Evolutionary conservation across 2,113 vertebrate genomes (phyloP).

Genomic region (Tenebrosternarchus preto): DNA sequence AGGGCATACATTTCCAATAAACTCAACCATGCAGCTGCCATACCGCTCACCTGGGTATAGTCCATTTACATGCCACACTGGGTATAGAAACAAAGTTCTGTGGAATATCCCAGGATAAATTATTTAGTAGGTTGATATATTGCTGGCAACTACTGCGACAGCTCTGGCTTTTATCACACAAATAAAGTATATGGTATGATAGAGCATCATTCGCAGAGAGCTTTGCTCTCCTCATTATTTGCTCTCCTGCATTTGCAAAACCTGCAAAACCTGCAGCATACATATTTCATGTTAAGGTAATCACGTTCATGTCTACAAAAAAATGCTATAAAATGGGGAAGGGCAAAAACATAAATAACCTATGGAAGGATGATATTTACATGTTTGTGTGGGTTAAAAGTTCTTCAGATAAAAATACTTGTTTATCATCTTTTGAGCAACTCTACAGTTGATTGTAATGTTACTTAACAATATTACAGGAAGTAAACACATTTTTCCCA

Average conservation of each 20-base stretch:
- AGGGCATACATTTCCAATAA: conserved; percentile 58
- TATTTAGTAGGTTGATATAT: conserved; percentile 65
- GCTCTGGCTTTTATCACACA: conserved; percentile 46
- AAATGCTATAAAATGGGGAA: conserved; percentile 55
- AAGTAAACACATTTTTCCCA: conserved; percentile 32
- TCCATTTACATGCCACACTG: conserved; percentile 61
- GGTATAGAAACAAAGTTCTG: conserved; percentile 62
- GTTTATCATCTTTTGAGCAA: conserved; percentile 13
- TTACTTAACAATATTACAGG: conserved; percentile 7
- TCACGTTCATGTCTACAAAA: conserved; percentile 47
- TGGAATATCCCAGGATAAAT: conserved; percentile 68
- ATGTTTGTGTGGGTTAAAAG: conserved; percentile 48
- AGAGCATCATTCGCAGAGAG: conserved; percentile 42
- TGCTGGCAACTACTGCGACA: conserved; percentile 48
- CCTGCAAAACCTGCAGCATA: conserved; percentile 48
- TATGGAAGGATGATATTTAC: conserved; percentile 51
- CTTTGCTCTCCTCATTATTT: conserved; percentile 39
- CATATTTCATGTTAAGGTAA: conserved; percentile 50
- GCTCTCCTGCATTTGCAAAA: conserved; percentile 52
- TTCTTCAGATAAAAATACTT: conserved; percentile 19
- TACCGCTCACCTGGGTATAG: conserved; percentile 66
- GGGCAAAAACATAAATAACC: conserved; percentile 60
- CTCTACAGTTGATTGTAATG: conserved; percentile 15
- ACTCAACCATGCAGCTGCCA: conserved; percentile 54
- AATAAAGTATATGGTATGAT: conserved; percentile 36